Percentiles rank a stretch among this genome's conserved stretches.
phyloP scores from a whole-genome alignment of 2,888 invertebrate species.

The Drosophila fungiperda region DNA sequence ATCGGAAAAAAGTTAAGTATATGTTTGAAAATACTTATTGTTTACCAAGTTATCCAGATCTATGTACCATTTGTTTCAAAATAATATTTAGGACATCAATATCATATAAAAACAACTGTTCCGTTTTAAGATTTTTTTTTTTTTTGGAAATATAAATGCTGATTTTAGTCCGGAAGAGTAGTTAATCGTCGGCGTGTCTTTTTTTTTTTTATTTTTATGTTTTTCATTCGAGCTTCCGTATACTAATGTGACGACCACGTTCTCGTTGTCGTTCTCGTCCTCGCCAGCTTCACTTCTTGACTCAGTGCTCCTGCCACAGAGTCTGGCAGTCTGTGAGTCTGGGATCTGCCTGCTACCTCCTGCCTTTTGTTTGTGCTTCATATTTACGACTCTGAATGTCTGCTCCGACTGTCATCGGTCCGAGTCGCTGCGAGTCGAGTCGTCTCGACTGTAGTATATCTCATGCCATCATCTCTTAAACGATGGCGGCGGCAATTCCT shows the following conservation, averaged over 20 bases:
- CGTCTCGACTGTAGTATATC: constrained; percentile 60
- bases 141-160: background rate
- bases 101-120: background rate
- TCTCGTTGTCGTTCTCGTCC: constrained; percentile 27
- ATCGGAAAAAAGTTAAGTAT: background rate
- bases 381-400: constrained; percentile 70
- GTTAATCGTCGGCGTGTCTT: background rate
- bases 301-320: constrained; percentile 34
- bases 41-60: background rate
- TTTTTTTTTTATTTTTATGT: constrained; percentile 13
- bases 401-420: constrained; percentile 1
- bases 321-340: constrained; percentile 31
- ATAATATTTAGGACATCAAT: background rate
- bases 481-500: constrained; percentile 79
- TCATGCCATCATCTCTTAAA: constrained; percentile 79
- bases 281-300: constrained; percentile 38
- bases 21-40: background rate
- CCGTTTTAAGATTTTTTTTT: background rate
- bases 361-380: constrained; percentile 75
- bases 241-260: constrained; percentile 70
- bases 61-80: background rate
- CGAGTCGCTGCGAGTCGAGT: constrained; percentile 42
- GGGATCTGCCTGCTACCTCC: constrained; percentile 22
- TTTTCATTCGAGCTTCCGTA: constrained; percentile 68
- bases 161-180: background rate